phyloP scores from a whole-genome alignment of 37 sponge, comb jelly and placozoan genomes.

The Lycopodina hypogea region DNA sequence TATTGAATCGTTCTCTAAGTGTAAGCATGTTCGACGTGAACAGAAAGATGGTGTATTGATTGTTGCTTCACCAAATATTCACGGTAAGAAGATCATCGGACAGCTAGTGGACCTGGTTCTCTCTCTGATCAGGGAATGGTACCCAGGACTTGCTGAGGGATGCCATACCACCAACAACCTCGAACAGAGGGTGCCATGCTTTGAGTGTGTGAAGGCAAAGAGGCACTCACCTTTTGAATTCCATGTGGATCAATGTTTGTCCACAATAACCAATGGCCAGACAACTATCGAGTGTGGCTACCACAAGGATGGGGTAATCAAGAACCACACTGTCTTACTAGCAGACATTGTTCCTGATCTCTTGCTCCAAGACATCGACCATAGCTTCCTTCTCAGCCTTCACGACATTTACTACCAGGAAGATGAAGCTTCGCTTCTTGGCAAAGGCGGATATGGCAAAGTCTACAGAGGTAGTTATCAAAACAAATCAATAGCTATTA shows the following conservation, averaged over 20 bases:
- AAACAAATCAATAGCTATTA: conserved; percentile 75
- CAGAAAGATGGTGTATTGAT: conserved; percentile 66
- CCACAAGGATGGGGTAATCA: conserved; percentile 1
- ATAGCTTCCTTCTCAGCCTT: conserved; percentile 57
- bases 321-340: conserved; percentile 54
- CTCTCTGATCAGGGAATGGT: conserved; percentile 77
- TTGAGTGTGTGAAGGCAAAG: conserved; percentile 51
- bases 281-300: conserved; percentile 49
- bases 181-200: conserved; percentile 64
- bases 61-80: conserved; percentile 27
- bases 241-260: conserved; percentile 28
- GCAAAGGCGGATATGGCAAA: conserved; percentile 80
- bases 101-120: conserved; percentile 69
- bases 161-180: conserved; percentile 11
- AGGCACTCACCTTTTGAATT: conserved; percentile 47
- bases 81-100: conserved; percentile 67
- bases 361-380: conserved; percentile 71
- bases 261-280: conserved; percentile 24
- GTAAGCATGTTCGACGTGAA: conserved; percentile 11
- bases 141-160: conserved; percentile 62
- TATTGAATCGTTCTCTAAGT: conserved; percentile 52
- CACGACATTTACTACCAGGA: conserved; percentile 53
- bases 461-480: conserved; percentile 73
- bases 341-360: conserved; percentile 84
- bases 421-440: conserved; percentile 64